These are phyloP conservation scores for Rhynchonycteris naso DNA, from an alignment of 2,797 vertebrate species.

Conservation along the genomic window DNA sequence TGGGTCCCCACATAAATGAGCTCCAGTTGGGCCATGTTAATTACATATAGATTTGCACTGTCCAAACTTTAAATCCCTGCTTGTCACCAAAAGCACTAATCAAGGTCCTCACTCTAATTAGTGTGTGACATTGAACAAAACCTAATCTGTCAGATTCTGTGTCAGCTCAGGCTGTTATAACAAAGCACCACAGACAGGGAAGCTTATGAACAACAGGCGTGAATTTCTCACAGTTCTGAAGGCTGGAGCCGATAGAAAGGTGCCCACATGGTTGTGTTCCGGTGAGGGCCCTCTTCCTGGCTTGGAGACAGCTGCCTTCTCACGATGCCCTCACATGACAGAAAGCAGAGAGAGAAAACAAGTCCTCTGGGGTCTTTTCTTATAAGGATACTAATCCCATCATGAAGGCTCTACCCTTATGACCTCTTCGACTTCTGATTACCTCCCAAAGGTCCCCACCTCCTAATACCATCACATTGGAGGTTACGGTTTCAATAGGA, in stretches of 20 bases:
- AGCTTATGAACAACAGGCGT: background rate
- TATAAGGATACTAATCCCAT: background rate
- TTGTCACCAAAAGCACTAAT: background rate
- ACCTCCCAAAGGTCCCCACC: background rate
- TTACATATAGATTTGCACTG: too few relatives aligned
- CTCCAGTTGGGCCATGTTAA: background rate
- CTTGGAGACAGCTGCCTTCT: background rate
- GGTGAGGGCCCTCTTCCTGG: background rate
- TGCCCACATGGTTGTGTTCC: rapidly evolving
- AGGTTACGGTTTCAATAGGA: background rate
- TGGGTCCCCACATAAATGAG: background rate
- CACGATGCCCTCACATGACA: too few relatives aligned
- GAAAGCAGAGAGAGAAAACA: background rate
- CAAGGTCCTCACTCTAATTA: background rate
- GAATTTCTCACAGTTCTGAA: background rate
- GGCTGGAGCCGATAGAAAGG: background rate
- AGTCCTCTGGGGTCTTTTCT: background rate
- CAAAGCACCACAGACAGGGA: background rate
- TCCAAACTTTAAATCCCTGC: background rate
- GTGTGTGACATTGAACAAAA: background rate
- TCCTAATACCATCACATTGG: background rate
- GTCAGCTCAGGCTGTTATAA: background rate
- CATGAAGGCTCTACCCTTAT: background rate
- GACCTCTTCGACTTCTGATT: background rate
- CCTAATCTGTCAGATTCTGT: background rate